Evolutionary conservation across 2,888 invertebrate species (phyloP).

Genomic region (Drosophila subsilvestris): DNA sequence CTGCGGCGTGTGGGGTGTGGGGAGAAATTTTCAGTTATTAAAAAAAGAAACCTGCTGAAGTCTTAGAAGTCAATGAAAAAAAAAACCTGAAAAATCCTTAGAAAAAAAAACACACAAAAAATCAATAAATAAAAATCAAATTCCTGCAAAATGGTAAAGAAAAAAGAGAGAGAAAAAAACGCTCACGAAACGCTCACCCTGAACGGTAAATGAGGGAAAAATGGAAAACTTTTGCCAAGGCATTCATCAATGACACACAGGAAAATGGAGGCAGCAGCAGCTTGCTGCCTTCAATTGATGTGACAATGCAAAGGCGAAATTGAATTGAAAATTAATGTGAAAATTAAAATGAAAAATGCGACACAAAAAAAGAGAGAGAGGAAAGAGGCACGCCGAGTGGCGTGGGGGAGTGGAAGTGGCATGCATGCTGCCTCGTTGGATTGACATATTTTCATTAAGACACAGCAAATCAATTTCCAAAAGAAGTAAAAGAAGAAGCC

Average conservation of each 20-base stretch:
- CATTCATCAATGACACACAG: conserved; percentile 46
- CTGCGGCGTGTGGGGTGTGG: background rate
- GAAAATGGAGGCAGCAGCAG: background rate
- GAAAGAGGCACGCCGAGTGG: too few species aligned
- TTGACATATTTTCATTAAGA: conserved; percentile 44
- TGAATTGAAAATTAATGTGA: conserved; percentile 57
- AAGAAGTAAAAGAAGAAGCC: background rate
- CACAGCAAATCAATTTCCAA: conserved; percentile 23
- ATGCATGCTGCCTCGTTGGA: conserved; percentile 12
- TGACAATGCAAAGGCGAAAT: conserved; percentile 53
- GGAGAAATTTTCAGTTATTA: conserved; percentile 32
- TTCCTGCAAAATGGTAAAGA: too few species aligned
- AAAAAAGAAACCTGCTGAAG: conserved; percentile 18
- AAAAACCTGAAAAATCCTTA: background rate
- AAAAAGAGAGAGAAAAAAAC: background rate
- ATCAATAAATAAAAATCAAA: conserved; percentile 30
- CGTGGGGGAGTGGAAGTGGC: background rate
- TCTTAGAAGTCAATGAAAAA: conserved; percentile 14
- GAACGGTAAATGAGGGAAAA: background rate
- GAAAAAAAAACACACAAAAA: conserved; percentile 21
- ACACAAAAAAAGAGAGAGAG: background rate
- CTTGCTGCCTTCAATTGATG: conserved; percentile 47
- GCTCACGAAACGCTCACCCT: too few species aligned
- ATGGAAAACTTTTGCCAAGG: conserved; percentile 19
- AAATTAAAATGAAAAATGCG: conserved; percentile 53